These are phyloP conservation scores for Micoletzkya japonica DNA, from an alignment of 2,888 invertebrate species.

Conservation along the genomic window DNA sequence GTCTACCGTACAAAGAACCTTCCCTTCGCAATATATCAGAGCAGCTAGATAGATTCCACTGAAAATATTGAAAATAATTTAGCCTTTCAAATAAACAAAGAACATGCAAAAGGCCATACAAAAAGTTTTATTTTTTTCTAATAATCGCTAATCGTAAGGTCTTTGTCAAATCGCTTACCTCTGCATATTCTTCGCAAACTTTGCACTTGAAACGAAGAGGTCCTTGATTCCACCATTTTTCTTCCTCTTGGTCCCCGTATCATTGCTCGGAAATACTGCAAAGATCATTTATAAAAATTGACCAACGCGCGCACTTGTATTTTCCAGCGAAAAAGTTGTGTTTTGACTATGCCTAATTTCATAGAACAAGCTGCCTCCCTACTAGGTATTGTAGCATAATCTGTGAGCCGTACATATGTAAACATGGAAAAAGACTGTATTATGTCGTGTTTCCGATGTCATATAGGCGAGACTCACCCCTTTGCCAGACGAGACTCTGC, in stretches of 20 bases:
- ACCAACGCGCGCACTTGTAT: too few species aligned
- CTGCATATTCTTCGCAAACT: constrained; percentile 82
- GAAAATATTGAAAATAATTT: constrained; percentile 51
- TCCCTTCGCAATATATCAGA: constrained; percentile 90
- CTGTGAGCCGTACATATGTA: too few species aligned
- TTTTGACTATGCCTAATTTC: too few species aligned
- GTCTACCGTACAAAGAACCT: constrained; percentile 91
- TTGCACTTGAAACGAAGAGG: constrained; percentile 90
- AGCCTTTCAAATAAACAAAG: background rate
- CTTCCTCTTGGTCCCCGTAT: constrained; percentile 40
- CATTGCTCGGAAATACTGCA: constrained; percentile 49
- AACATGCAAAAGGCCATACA: background rate
- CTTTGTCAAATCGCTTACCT: background rate
- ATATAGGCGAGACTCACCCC: constrained; percentile 30
- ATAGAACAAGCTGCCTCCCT: too few species aligned
- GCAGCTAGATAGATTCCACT: constrained; percentile 92
- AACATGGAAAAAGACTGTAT: too few species aligned
- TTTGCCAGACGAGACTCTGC: constrained; percentile 54
- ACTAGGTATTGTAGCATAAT: too few species aligned
- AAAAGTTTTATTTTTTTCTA: too few species aligned
- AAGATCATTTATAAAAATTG: background rate
- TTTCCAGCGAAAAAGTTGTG: too few species aligned
- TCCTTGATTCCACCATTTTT: constrained; percentile 75
- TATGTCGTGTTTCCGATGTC: too few species aligned
- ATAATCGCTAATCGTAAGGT: background rate